Conservation (phyloP, 2,113 vertebrate species). For the cattle (Bos taurus) region DNA sequence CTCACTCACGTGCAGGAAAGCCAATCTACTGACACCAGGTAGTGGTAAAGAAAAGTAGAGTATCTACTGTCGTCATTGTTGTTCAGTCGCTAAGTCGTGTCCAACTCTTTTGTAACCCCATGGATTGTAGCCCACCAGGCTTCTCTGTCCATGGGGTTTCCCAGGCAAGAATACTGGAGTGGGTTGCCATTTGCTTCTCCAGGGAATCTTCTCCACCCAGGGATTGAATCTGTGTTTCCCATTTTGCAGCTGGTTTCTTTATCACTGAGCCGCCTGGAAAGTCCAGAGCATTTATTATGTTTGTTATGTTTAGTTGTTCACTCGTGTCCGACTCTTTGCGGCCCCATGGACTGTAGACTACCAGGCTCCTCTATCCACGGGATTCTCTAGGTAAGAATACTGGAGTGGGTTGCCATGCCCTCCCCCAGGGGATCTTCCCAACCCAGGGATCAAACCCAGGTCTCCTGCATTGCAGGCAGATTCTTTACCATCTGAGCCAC, state of each 20-base stretch:
- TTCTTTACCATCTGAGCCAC: neutral
- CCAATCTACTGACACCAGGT: neutral
- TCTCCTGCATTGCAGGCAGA: neutral
- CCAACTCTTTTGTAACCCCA: neutral
- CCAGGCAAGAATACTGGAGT: neutral
- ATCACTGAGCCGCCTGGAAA: neutral
- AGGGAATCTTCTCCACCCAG: neutral
- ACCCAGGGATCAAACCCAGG: neutral
- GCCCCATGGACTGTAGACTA: rapidly evolving
- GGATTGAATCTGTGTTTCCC: neutral
- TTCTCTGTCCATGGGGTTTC: neutral
- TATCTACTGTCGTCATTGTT: rapidly evolving
- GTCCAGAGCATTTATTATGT: neutral
- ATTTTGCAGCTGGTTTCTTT: neutral
- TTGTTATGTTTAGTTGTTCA: neutral
- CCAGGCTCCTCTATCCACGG: neutral
- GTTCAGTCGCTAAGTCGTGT: neutral
- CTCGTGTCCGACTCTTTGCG: neutral
- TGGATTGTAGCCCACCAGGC: neutral
- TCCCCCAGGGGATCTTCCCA: neutral
- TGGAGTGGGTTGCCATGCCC: neutral
- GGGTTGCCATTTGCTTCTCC: neutral
- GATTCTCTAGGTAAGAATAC: neutral
- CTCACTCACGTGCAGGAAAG: neutral
- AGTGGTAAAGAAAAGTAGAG: neutral